Percentiles rank a stretch among this genome's conserved stretches.
These are phyloP conservation scores for Tanytarsus gracilentus DNA, from an alignment of 2,888 invertebrate genomes.

Conservation along the genomic window DNA sequence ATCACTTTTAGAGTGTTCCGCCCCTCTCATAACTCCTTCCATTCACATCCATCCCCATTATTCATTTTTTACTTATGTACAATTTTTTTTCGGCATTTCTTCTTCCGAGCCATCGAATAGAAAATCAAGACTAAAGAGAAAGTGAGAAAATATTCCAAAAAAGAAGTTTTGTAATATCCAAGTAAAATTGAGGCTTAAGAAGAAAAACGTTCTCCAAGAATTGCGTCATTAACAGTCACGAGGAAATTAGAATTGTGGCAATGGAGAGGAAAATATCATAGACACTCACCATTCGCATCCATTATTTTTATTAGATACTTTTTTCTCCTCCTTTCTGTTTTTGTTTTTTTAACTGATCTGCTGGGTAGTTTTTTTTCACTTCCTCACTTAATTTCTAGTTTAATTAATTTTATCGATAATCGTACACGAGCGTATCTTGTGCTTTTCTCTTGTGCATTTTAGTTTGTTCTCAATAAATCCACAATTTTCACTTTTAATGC, in stretches of 20 bases:
- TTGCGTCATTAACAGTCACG: background rate
- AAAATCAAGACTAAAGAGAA: slow-evolving; percentile 26
- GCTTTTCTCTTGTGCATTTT: no score
- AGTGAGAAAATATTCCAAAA: slow-evolving; percentile 13
- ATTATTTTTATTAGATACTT: slow-evolving; percentile 3
- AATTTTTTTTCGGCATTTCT: background rate
- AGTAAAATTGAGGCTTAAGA: no score
- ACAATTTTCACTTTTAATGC: slow-evolving; percentile 18
- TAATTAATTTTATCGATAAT: no score
- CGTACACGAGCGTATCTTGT: no score
- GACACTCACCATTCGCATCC: slow-evolving; percentile 25
- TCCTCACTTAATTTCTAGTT: no score
- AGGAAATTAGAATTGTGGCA: background rate
- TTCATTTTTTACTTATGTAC: background rate
- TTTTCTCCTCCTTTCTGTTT: background rate
- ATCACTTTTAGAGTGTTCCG: no score
- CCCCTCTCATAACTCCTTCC: no score
- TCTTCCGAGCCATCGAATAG: background rate
- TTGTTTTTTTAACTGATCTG: no score
- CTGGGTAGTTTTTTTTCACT: no score
- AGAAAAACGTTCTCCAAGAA: background rate
- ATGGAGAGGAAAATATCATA: background rate
- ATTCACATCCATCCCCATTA: background rate
- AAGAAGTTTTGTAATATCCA: background rate
- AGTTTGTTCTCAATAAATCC: no score